Conservation (phyloP, 2,797 vertebrate genomes). For the Coccyzus lansbergi region DNA sequence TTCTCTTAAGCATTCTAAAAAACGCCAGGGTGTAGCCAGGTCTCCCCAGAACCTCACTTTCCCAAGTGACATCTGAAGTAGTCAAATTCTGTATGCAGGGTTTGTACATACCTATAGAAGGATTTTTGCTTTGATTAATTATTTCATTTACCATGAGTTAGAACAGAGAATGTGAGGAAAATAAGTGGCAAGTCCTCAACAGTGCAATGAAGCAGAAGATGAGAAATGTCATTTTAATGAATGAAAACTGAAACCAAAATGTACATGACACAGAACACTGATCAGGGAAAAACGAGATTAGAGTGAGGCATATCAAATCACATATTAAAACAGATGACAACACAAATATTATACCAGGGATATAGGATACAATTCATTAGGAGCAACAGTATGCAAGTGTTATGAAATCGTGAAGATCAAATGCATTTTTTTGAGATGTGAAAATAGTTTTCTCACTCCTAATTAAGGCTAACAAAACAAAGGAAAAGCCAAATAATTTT, state of each 20-base stretch:
- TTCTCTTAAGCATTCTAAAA: neutral
- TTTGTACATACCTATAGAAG: neutral
- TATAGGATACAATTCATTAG: neutral
- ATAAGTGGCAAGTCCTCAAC: neutral
- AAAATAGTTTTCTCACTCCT: neutral
- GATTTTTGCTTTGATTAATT: neutral
- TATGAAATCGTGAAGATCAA: neutral
- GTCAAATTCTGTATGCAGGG: neutral
- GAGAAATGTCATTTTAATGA: constrained; percentile 42
- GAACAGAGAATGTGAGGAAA: neutral
- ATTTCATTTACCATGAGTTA: neutral
- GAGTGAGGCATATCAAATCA: neutral
- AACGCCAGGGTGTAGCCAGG: neutral
- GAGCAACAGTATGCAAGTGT: neutral
- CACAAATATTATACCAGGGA: neutral
- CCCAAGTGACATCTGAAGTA: neutral
- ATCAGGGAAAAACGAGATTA: neutral
- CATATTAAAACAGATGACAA: neutral
- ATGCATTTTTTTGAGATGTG: neutral
- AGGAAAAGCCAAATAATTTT: neutral
- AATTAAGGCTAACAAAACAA: neutral
- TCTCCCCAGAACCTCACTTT: neutral
- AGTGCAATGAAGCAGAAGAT: constrained; percentile 12
- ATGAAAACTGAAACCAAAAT: constrained; percentile 19
- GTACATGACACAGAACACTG: neutral